Evolutionary conservation across 2,113 vertebrate species (phyloP).

Genomic region (Semicossyphus pulcher): DNA sequence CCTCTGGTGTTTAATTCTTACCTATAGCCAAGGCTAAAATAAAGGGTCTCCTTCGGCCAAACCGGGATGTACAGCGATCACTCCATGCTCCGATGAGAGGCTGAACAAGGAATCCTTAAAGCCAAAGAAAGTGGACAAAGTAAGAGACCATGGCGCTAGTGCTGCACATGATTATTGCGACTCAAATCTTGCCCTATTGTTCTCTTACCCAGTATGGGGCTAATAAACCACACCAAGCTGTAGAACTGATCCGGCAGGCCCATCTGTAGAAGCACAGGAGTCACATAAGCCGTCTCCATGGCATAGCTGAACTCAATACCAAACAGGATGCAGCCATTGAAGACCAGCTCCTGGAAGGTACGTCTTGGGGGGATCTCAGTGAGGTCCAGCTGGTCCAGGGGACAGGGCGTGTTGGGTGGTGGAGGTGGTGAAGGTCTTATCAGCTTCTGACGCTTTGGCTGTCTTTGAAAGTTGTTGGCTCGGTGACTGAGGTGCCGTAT

Average conservation of each 20-base stretch:
- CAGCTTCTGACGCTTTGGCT: constrained; percentile 91
- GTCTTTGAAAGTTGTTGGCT: constrained; percentile 98
- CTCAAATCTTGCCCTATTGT: not conserved
- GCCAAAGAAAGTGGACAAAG: constrained; percentile 40
- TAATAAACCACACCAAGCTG: constrained; percentile 98
- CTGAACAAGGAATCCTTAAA: constrained; percentile 94
- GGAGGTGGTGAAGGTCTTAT: constrained; percentile 94
- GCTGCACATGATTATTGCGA: not conserved
- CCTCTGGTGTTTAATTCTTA: constrained; percentile 55
- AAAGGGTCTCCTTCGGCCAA: constrained; percentile 95
- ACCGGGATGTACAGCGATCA: constrained; percentile 94
- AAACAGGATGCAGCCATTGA: constrained; percentile 95
- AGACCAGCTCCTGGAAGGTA: constrained; percentile 91
- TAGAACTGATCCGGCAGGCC: constrained; percentile 96
- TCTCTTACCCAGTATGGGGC: constrained; percentile 93
- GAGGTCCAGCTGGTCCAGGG: constrained; percentile 89
- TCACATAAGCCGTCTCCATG: constrained; percentile 98
- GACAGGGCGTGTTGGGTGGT: constrained; percentile 94
- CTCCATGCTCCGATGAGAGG: constrained; percentile 97
- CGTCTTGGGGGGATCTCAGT: constrained; percentile 91
- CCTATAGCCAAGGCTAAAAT: constrained; percentile 96
- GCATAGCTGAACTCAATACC: constrained; percentile 99
- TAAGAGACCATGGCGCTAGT: not conserved
- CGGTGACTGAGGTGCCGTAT: constrained; percentile 93
- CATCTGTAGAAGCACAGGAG: constrained; percentile 96